Evolutionary conservation across 1,140 invertebrate species (phyloP), one percentile per base, ranked within the genome.

Genomic region (Apis mellifera): DNA sequence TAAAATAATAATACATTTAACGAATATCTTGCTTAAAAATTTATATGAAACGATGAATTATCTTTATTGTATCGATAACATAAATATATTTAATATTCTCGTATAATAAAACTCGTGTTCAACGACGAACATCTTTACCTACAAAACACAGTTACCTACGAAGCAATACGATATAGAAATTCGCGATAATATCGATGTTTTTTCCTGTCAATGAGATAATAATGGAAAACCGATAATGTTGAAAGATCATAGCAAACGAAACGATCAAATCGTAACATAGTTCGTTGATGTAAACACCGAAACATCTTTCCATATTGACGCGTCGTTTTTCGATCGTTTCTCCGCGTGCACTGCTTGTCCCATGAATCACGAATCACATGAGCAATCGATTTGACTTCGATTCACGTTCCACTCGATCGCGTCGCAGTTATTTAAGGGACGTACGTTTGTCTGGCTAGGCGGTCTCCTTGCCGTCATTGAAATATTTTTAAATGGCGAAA

Each of bases 351-450:
- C 15, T 7, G 23, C 21, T 9, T 15, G 15, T 21, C 26, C n/a
- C 21, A 17, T 87, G 82, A 86, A 82, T 87, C 84, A 84, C 42
- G 11, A 19, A n/a, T 54, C 59, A 72, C 72, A 23, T 66, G 83
- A 74, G 62, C 72, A 72, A 23, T 19, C 74, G 50, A 89, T 88
- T 89, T 70, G 32, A 76, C 23, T 88, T 89, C 81, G 78, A 73
- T 89, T 86, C 86, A 88, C 87, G 87, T 89, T 72, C 74, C 57
- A 70, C 62, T 65, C 72, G 68, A 59, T 79, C 76, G 68, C 59
- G n/a, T 79, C 54, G 52, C n/a, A 50, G 65, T 80, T 48, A 48
- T 81, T 66, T 73, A 54, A 66, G 12, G n/a, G 62, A 48, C 60
- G 21, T 55, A 52, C 19, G 80, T 85, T 78, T 82, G 82, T 48